Percentiles rank a stretch among this genome's conserved stretches.
phyloP scores from a whole-genome alignment of 2,797 vertebrate genomes.

The Semotilus atromaculatus region DNA sequence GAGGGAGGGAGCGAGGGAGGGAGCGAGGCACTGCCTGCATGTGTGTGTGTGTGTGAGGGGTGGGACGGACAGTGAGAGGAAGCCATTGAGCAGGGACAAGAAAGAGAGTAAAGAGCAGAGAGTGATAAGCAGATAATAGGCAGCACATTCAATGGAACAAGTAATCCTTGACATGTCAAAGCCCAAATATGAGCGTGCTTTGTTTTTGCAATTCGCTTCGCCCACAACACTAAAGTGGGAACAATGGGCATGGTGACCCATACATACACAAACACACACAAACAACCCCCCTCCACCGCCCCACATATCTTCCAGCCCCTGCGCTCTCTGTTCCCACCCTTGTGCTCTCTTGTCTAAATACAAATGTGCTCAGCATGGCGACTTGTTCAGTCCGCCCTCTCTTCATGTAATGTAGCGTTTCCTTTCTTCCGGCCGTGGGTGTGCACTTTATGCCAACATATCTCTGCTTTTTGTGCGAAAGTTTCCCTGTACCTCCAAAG shows the following conservation, averaged over 20 bases:
- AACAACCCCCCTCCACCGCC: slow-evolving; percentile 48
- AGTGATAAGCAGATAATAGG: slow-evolving; percentile 90
- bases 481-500: slow-evolving; percentile 55
- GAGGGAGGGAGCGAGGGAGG: slow-evolving; percentile 47
- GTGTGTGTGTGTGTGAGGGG: slow-evolving; percentile 80
- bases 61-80: slow-evolving; percentile 81
- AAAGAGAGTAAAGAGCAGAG: slow-evolving; percentile 92
- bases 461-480: slow-evolving; percentile 66
- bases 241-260: slow-evolving; percentile 74
- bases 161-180: slow-evolving; percentile 88
- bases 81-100: slow-evolving; percentile 86
- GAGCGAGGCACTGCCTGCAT: slow-evolving; percentile 67
- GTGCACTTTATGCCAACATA: slow-evolving; percentile 76
- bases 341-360: slow-evolving; percentile 81
- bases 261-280: slow-evolving; percentile 74
- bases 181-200: slow-evolving; percentile 87
- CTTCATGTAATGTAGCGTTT: slow-evolving; percentile 70
- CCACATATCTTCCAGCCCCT: slow-evolving; percentile 63
- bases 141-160: slow-evolving; percentile 84
- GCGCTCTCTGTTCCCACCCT: slow-evolving; percentile 76
- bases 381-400: slow-evolving; percentile 79
- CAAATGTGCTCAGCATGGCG: slow-evolving; percentile 81
- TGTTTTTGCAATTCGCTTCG: slow-evolving; percentile 88
- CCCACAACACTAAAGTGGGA: slow-evolving; percentile 76
- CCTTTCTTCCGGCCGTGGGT: slow-evolving; percentile 70